Evolutionary conservation across 2,888 invertebrate genomes (phyloP).

Genomic region (Argyra leucocephala): DNA sequence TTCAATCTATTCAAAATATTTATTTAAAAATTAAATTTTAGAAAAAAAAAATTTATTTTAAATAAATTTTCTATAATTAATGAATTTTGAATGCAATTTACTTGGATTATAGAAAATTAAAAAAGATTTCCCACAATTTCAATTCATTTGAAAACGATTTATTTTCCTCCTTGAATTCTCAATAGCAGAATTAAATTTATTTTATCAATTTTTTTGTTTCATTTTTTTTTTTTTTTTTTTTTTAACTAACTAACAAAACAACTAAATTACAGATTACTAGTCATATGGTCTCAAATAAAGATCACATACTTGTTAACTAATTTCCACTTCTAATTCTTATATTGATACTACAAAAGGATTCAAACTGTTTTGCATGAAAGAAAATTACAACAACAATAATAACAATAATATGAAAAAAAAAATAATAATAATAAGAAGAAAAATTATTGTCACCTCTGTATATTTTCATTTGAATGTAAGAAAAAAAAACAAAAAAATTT

Average conservation of each 20-base stretch:
- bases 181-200: neutral
- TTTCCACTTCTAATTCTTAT: neutral
- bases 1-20: neutral
- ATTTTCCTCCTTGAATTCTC: too few relatives aligned
- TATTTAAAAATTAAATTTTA: neutral
- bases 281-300: neutral
- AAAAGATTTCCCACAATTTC: neutral
- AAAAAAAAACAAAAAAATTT: neutral
- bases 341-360: neutral
- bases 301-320: neutral
- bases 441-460: slow-evolving; percentile 2
- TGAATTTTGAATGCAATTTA: neutral
- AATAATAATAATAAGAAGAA: too few relatives aligned
- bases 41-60: neutral
- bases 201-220: neutral
- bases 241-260: neutral
- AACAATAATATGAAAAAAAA: too few relatives aligned
- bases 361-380: slow-evolving; percentile 3
- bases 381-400: neutral
- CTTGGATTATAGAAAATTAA: neutral
- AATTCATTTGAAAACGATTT: neutral
- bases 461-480: neutral
- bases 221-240: neutral
- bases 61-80: neutral
- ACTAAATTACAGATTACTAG: neutral